Evolutionary conservation across 1,140 invertebrate genomes (phyloP), one percentile per base, ranked within the genome.

Genomic region (Nasonia longicornis): DNA sequence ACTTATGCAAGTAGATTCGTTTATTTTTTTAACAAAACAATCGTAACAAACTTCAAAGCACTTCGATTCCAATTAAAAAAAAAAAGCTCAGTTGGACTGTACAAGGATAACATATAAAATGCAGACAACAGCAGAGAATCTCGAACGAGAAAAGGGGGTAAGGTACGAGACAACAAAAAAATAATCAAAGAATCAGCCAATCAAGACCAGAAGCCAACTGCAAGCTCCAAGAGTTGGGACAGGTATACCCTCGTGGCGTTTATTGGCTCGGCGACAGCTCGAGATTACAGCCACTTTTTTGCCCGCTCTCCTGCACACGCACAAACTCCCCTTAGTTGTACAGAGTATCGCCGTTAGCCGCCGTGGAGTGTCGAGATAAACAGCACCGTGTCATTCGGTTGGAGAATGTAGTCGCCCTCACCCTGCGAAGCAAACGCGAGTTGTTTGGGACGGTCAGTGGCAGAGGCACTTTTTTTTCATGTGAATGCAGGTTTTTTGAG

Each of bases 311-410:
- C 52, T 58, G 52, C 52, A 58, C 16, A n/a, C 20, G 16, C 20
- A 58, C 16, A n/a, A 16, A 7, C 20, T 58, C 16, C 52, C 52
- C 52, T 58, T 58, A 58, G 52, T 1, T 58, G 20, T 58, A 58
- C 3, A 48, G 6, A 58, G 16, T 20, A 16, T n/a, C 29, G 26
- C 42, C 38, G 20, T 88, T 91, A 95, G 78, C 94, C 95, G 35
- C 94, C 95, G 87, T 95, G 94, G 80, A 95, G 89, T 3, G 94
- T 95, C 26, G 94, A 95, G 83, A 95, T 95, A 84, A 95, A 95
- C 38, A 93, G 88, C 79, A 95, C 89, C 64, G 86, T 92, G 88
- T 95, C 94, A 58, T 91, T 91, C n/a, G 91, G 86, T 84, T 92
- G 85, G 29, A 95, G 83, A 83, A 91, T 87, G 86, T 95, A 95